Percentiles rank a stretch among this genome's conserved stretches.
phyloP scores from a whole-genome alignment of 2,888 invertebrate genomes.

The Portevinia maculata region DNA sequence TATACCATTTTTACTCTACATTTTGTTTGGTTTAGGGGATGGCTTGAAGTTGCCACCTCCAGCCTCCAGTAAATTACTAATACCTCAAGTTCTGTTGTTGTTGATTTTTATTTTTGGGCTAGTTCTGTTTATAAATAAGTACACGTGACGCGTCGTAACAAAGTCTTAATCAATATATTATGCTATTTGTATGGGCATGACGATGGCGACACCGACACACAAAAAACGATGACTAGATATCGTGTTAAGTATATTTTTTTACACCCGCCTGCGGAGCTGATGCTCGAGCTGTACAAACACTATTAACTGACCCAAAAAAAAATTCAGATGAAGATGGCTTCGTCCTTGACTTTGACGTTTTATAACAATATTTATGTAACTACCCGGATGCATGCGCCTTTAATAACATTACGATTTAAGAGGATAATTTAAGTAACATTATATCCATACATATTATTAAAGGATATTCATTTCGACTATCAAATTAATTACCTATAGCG shows the following conservation, averaged over 20 bases:
- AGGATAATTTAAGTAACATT: too few relatives aligned
- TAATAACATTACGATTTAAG: too few relatives aligned
- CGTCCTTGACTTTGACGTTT: conserved; percentile 58
- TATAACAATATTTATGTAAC: conserved; percentile 26
- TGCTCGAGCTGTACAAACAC: not conserved
- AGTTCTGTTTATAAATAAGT: not conserved
- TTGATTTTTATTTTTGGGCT: not conserved
- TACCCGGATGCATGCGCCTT: not conserved
- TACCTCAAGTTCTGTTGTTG: too few relatives aligned
- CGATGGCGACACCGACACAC: conserved; percentile 8
- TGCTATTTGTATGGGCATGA: conserved; percentile 22
- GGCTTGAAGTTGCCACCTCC: too few relatives aligned
- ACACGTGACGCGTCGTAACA: conserved; percentile 1
- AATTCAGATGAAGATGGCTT: not conserved
- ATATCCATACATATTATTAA: too few relatives aligned
- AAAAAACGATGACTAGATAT: not conserved
- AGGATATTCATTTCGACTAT: too few relatives aligned
- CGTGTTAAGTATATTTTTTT: not conserved
- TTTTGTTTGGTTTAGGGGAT: not conserved
- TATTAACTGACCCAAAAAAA: not conserved
- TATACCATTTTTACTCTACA: not conserved
- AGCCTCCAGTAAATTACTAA: not conserved
- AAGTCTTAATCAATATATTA: not conserved
- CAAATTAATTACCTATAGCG: too few relatives aligned
- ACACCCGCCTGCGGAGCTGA: not conserved